Percentiles rank a stretch among this genome's conserved stretches.
phyloP scores from a whole-genome alignment of 2,113 vertebrate species.

The Benitochromis conjunctus region DNA sequence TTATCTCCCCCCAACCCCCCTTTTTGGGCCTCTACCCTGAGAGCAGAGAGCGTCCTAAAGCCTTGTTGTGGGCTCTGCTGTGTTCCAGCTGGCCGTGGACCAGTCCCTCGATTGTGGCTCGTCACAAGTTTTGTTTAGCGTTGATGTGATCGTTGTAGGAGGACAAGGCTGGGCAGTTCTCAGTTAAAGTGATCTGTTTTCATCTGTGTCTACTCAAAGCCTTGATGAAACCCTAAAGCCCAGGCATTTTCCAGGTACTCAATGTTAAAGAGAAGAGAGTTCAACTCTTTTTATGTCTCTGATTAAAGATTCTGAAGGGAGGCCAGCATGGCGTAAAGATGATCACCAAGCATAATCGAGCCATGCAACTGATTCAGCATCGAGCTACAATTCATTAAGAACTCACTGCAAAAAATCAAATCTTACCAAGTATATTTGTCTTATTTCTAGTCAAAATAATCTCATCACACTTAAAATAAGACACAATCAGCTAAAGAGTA shows the following conservation, averaged over 20 bases:
- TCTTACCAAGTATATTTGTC: no score
- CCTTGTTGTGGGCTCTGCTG: constrained; percentile 44
- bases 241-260: neutral
- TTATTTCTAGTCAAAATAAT: no score
- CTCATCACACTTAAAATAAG: no score
- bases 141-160: constrained; percentile 47
- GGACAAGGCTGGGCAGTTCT: constrained; percentile 36
- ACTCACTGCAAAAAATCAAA: no score
- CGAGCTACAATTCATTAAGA: constrained; percentile 7
- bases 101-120: constrained; percentile 30
- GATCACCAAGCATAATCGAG: neutral
- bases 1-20: neutral
- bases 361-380: neutral
- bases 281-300: neutral
- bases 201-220: neutral
- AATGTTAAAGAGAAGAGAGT: neutral
- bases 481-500: no score
- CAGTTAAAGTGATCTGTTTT: constrained; percentile 16
- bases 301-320: neutral
- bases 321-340: neutral
- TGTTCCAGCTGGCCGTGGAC: constrained; percentile 27
- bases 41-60: constrained; percentile 3
- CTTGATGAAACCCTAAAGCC: neutral
- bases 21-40: neutral
- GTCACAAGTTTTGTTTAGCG: constrained; percentile 61